Evolutionary conservation across 2,113 vertebrate genomes (phyloP).

Genomic region (Illadopsis cleaveri): DNA sequence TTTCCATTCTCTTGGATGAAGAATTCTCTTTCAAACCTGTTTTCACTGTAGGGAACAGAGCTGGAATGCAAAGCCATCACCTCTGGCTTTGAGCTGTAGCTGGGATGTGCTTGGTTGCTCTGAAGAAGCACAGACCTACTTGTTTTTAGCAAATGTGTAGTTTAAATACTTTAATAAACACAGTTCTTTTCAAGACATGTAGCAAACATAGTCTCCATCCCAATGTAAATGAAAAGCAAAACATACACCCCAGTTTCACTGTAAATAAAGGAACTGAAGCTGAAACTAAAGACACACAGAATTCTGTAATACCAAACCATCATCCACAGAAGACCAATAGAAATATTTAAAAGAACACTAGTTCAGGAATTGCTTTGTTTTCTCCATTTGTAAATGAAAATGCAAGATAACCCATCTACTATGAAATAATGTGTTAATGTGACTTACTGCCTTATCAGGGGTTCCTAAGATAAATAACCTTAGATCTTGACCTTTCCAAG

Average conservation of each 20-base stretch:
- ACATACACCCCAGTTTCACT: background rate
- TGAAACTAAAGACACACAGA: background rate
- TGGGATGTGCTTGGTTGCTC: background rate
- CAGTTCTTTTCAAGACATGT: background rate
- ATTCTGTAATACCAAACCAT: background rate
- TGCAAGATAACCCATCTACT: background rate
- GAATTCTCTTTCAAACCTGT: background rate
- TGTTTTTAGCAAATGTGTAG: background rate
- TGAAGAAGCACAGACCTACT: background rate
- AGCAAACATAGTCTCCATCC: background rate
- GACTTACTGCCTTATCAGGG: background rate
- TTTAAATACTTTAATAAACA: background rate
- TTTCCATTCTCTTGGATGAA: background rate
- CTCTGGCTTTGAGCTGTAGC: background rate
- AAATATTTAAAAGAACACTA: background rate
- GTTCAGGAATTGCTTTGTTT: background rate
- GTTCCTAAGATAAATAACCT: background rate
- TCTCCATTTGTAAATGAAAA: background rate
- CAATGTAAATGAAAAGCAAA: background rate
- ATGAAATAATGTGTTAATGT: background rate
- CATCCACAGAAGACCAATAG: background rate
- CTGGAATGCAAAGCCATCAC: background rate
- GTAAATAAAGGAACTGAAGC: background rate
- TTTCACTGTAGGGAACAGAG: accelerated
- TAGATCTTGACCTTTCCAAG: background rate